Base-by-base conservation (phyloP, 2,797 vertebrate genomes). In the Vultur gryphus region DNA sequence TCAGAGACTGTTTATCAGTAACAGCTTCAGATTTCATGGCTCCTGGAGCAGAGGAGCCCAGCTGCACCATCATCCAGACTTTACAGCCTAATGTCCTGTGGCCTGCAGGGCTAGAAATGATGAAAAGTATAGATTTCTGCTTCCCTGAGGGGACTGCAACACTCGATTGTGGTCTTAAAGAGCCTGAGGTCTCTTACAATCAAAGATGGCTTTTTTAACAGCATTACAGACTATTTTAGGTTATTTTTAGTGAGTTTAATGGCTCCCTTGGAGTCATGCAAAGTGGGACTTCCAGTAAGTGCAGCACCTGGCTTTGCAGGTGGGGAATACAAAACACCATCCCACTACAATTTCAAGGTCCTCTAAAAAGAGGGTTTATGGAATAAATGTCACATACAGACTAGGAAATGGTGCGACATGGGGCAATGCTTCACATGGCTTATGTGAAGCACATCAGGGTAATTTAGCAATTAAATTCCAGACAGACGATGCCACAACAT, bases 31-130 rank as follows among this genome's bases (percentile, higher is more conserved):
- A 78, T 66, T 89, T 94, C 75, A 58, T 14, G 21, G 84, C 69
- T 97, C 78, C 65, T 88, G 84, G 48, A 93, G 84, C 75, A 83
- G 64, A 48, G 15, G 46, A 94, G 59, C 61, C 67, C 94, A 92
- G 49, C 75, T 92, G 84, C 57, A 87, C 33, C 84, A 85, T 65
- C 93, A 87, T 13, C 81, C 57, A 55, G 49, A 77, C 28, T 90
- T 95, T 77, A 90, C 44, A 93, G 81, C 67, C 88, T 92, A 72
- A 66, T 33, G 72, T 76, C 87, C 89, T 70, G 33, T 0, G 8
- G 95, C 70, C 9, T 4, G 84, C 71, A 72, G 49, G 81, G 75
- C 57, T 93, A 81, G 61, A 87, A 91, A 90, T 84, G 66, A 86
- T 88, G 90, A 62, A 69, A 79, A 93, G 46, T 52, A 59, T 49